phyloP scores from a whole-genome alignment of 1,140 invertebrate species.

The Leptinotarsa undecemlineata region DNA sequence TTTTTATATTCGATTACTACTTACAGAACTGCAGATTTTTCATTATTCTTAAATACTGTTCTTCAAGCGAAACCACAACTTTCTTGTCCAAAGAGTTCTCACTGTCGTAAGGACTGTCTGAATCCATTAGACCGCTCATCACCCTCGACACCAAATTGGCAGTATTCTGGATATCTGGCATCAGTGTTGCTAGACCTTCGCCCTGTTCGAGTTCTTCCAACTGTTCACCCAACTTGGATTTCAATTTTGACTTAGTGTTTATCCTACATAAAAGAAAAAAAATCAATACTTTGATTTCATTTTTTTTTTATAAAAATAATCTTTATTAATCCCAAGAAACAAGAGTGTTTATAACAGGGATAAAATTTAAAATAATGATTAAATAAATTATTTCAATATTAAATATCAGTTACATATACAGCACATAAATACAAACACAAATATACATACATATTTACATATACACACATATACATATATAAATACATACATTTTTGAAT shows the following conservation, averaged over 20 bases:
- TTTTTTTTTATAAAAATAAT: too few relatives aligned
- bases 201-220: slow-evolving; percentile 78
- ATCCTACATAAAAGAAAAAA: slow-evolving; percentile 27
- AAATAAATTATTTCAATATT: too few relatives aligned
- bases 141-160: slow-evolving; percentile 75
- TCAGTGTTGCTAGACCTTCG: slow-evolving; percentile 83
- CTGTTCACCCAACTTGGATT: slow-evolving; percentile 56
- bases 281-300: too few relatives aligned
- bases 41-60: slow-evolving; percentile 85
- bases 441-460: too few relatives aligned
- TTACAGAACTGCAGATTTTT: slow-evolving; percentile 85
- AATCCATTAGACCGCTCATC: slow-evolving; percentile 55
- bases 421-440: too few relatives aligned
- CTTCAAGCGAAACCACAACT: slow-evolving; percentile 62
- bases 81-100: slow-evolving; percentile 57
- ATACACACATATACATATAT: too few relatives aligned
- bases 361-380: too few relatives aligned
- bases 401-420: too few relatives aligned
- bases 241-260: slow-evolving; percentile 48
- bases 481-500: too few relatives aligned
- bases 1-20: slow-evolving; percentile 37
- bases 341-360: too few relatives aligned
- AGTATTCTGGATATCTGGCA: slow-evolving; percentile 86
- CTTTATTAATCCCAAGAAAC: too few relatives aligned
- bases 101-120: slow-evolving; percentile 41